Evolutionary conservation across 1,140 invertebrate genomes (phyloP), one percentile per base, ranked within the genome.

Genomic region (Homarus americanus): DNA sequence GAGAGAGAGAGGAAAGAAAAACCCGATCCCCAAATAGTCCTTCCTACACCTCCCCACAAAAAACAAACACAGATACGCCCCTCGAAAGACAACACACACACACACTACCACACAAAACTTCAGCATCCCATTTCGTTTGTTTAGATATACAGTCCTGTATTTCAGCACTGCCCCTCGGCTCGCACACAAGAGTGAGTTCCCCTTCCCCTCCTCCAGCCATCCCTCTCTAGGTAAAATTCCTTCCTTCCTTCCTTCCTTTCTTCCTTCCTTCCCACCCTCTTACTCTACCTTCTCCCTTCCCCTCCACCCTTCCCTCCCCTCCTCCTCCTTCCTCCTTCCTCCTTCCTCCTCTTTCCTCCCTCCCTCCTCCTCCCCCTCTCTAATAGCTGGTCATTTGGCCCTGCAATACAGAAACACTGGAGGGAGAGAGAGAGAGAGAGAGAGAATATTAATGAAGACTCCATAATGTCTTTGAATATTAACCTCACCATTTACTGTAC

Each of bases 401-500:
- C n/a, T n/a, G 76, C 9, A 44, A 17, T 28, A 44, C 10, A 34
- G 40, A 40, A 12, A 40, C 0, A 40, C 32, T 36, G 40, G 40
- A 40, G 1, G 24, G 78, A 66, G 7, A 10, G 44, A 83, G 24
- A 28, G 80, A 83, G n/a, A 58, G n/a, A 66, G 80, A 63, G 80
- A 58, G 49, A 58, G 53, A 36, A 34, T 34, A 32, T 12, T 40
- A 41, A 41, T n/a, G 44, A 15, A 49, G 41, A 58, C 20, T 66
- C 63, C 28, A 66, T 66, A 63, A 63, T 63, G 24, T 63, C 53
- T 63, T 63, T 24, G 10, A 63, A 63, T 63, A 63, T 63, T 63
- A 63, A 63, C 24, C 12, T 24, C 24, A 10, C 53, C 53, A 63
- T 12, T 10, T 12, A 10, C 24, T 10, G 10, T 63, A 63, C 24